phyloP scores from a whole-genome alignment of 2,888 invertebrate genomes.

The Myathropa florea region DNA sequence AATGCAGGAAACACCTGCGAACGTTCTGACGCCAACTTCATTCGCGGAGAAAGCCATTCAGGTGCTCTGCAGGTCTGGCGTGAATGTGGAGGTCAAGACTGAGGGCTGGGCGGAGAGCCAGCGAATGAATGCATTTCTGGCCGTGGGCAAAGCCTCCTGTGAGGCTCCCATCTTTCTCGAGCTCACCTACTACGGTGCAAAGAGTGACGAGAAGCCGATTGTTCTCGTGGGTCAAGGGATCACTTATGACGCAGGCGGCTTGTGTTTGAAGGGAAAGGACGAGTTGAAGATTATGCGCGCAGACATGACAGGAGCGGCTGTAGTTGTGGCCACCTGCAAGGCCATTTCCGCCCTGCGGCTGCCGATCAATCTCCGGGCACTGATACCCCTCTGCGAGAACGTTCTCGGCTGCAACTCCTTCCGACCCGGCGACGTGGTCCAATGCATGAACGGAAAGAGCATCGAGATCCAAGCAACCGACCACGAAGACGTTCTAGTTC shows the following conservation, averaged over 20 bases:
- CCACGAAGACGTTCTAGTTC: constrained; percentile 88
- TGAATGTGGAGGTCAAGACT: constrained; percentile 77
- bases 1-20: constrained; percentile 90
- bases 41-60: constrained; percentile 86
- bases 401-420: constrained; percentile 90
- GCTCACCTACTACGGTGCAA: constrained; percentile 86
- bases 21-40: constrained; percentile 88
- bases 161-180: constrained; percentile 90
- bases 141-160: constrained; percentile 88
- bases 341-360: constrained; percentile 87
- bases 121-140: constrained; percentile 90
- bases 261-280: constrained; percentile 83
- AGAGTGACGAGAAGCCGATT: constrained; percentile 84
- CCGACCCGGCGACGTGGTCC: constrained; percentile 89
- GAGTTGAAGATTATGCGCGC: constrained; percentile 84
- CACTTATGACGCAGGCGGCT: constrained; percentile 88
- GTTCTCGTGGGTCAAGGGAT: constrained; percentile 88
- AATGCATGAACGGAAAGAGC: constrained; percentile 88
- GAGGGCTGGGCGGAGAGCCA: constrained; percentile 87
- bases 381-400: constrained; percentile 90
- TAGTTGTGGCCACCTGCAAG: constrained; percentile 86
- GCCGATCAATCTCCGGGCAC: constrained; percentile 87
- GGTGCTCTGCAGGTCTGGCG: constrained; percentile 77
- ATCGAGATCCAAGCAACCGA: constrained; percentile 87
- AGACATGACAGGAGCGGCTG: constrained; percentile 93